Conservation (phyloP, 2,888 invertebrate species). For the Acleris literana region DNA sequence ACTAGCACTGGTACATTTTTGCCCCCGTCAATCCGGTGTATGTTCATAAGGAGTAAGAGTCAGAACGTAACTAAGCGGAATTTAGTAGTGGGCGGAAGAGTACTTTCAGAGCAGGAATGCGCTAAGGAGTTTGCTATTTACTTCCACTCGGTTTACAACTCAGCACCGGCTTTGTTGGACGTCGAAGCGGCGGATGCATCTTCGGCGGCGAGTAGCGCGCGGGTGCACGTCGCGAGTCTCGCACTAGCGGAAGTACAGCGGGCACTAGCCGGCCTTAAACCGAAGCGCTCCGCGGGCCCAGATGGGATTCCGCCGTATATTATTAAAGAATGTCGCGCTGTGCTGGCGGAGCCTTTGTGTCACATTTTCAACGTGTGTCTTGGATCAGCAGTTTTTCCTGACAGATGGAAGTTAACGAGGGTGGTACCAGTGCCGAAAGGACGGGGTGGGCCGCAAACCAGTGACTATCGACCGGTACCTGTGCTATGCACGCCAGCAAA, state of each 20-base stretch:
- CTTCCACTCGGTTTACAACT: conserved; percentile 27
- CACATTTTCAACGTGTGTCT: conserved; percentile 20
- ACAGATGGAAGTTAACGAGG: conserved; percentile 17
- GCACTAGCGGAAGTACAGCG: conserved; percentile 5
- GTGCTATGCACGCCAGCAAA: conserved; percentile 10
- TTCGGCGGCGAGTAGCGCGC: conserved; percentile 3
- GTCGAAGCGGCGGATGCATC: background rate
- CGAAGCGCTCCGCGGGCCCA: conserved; percentile 29
- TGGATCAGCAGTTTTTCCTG: conserved; percentile 2
- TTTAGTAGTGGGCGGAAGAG: conserved; percentile 13
- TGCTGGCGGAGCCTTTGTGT: conserved; percentile 8
- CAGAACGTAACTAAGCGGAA: background rate
- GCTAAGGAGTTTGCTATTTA: conserved; percentile 24
- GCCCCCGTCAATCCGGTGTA: too few species aligned
- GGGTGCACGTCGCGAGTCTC: conserved; percentile 3
- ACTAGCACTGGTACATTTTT: too few species aligned
- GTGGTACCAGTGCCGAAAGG: conserved; percentile 16
- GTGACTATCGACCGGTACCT: conserved; percentile 19
- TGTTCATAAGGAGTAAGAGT: conserved; percentile 18
- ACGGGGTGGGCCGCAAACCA: conserved; percentile 1
- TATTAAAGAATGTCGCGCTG: conserved; percentile 22
- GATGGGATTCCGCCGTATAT: conserved; percentile 33
- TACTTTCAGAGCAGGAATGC: conserved; percentile 14
- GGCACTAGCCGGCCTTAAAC: conserved; percentile 15
- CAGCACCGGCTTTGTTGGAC: conserved; percentile 4